These are phyloP conservation scores for Chondrosia reniformis DNA, from an alignment of 37 sponge, comb jelly and placozoan species.

Conservation along the genomic window DNA sequence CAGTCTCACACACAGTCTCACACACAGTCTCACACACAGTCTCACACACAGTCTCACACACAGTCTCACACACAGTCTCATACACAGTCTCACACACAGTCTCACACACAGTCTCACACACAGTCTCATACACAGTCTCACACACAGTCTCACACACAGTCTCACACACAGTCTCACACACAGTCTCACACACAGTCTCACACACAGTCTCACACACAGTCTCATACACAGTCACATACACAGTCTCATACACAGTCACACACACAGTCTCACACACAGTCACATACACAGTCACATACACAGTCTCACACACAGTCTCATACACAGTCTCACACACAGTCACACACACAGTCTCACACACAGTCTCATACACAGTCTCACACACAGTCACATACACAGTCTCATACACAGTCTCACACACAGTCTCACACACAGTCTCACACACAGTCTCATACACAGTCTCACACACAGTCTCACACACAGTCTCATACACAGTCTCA, in stretches of 20 bases:
- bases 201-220: background rate
- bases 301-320: constrained; percentile 25
- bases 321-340: constrained; percentile 24
- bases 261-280: background rate
- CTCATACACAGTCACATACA: constrained; percentile 11
- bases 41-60: background rate
- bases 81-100: constrained; percentile 8
- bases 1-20: background rate
- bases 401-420: background rate
- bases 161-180: background rate
- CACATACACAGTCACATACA: constrained; percentile 11
- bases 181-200: background rate
- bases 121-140: constrained; percentile 10
- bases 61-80: background rate
- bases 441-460: background rate
- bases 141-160: constrained; percentile 22
- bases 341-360: constrained; percentile 20
- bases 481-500: background rate
- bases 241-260: constrained; percentile 11
- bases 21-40: background rate
- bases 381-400: background rate
- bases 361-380: background rate
- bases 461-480: background rate
- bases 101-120: constrained; percentile 25
- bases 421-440: background rate